Evolutionary conservation across 2,113 vertebrate genomes (phyloP), one percentile per base, ranked within the genome.

Genomic region (Sapajus apella): DNA sequence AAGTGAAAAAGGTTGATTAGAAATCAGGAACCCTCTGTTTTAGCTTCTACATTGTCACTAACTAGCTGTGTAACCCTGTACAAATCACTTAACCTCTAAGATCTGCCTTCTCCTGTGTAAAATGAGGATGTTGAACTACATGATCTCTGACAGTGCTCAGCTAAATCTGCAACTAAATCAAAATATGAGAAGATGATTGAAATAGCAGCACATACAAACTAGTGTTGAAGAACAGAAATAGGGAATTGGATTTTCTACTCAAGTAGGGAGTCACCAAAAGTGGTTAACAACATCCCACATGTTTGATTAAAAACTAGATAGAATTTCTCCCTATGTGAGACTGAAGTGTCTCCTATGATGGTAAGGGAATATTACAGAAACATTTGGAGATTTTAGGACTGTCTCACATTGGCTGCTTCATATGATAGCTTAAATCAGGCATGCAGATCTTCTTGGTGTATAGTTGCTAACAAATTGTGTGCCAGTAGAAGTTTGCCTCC

Each of bases 31-130:
- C 84, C 83, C 70, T 43, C 17, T 70, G 13, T 84, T 94, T 94
- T 89, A 66, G 43, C 83, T 90, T 70, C 90, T 40, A 47, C 50
- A 64, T 76, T 92, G 55, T 82, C 87, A 95, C 95, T 97, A 97
- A 97, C 91, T 93, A 97, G 87, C n/a, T 77, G 4, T 76, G 18
- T 92, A 92, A 96, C 83, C 87, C 86, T 93, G 90, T 84, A 61
- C 75, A 96, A 96, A 95, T 84, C 92, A 97, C 55, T 97, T 97
- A 97, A 90, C 90, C 92, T 92, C 72, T 70, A 61, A 76, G 96
- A 91, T 96, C 43, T 94, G 95, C 81, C 95, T 96, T 77, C 97
- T 97, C 95, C 82, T 91, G 96, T 97, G 87, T 91, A 94, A 97
- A 97, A 96, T 96, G 83, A 96, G 86, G 75, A 84, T 35, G 50